Evolutionary conservation across 2,797 vertebrate species (phyloP), one percentile per base, ranked within the genome.

Genomic region (Tenualosa thibaudeaui): DNA sequence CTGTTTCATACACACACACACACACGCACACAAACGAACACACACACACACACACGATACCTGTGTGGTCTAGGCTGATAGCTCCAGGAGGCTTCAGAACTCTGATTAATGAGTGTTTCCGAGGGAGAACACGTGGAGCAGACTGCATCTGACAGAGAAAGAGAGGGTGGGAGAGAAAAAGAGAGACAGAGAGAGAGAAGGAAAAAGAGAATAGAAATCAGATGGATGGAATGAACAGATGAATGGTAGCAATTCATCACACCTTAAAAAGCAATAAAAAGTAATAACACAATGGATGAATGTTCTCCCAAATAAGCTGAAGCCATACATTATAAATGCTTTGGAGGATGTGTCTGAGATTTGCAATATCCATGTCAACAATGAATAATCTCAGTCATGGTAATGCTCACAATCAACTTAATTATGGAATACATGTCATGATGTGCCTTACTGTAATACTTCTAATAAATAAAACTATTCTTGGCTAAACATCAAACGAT

Each of bases 71-170:
- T 24, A 10, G 24, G 56, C 31, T 82, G 46, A 26, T 22, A 58
- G 26, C 40, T 0, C 49, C 83, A 43, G 51, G 5, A 86, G 86
- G 43, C 8, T 78, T 22, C 81, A 31, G n/a, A 54, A 53, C 60
- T 84, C 85, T 83, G 50, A 82, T 22, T 3, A 81, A 84, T 83
- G 88, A 86, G 3, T 83, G 60, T 83, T 87, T 90, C 49, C 84
- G 84, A 43, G 88, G 88, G 53, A 88, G 17, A 83, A 87, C 17
- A 37, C 46, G 12, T 15, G 88, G 87, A 81, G 86, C 86, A 83
- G 85, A 78, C 71, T 78, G 71, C 87, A 89, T 90, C 89, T 90
- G 19, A 46, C 10, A 86, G 7, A 82, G 22, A 1, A 5, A 83
- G 51, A 56, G 26, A 9, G 71, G 50, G 3, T 40, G 81, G 3